phyloP scores from a whole-genome alignment of 2,113 vertebrate species.

The Abramis brama region DNA sequence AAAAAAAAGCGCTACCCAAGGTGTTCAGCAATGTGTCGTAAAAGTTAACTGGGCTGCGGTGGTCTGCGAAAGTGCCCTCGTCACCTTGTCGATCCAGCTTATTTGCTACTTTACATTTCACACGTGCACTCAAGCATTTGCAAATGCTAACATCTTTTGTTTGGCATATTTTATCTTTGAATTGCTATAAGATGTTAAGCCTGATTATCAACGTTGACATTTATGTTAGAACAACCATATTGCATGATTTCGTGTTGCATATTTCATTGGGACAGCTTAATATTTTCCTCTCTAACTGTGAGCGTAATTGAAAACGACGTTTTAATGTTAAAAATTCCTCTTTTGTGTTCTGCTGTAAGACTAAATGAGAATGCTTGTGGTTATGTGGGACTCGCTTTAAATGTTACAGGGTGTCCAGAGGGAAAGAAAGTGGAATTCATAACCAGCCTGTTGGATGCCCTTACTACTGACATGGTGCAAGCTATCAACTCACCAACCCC shows the following conservation, averaged over 20 bases:
- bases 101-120: slow-evolving; percentile 54
- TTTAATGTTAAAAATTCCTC: slow-evolving; percentile 25
- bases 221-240: not conserved
- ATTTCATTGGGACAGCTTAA: not conserved
- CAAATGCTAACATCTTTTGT: slow-evolving; percentile 13
- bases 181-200: not conserved
- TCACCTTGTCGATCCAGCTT: slow-evolving; percentile 61
- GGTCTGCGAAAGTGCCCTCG: slow-evolving; percentile 63
- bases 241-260: not conserved
- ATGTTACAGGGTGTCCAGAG: slow-evolving; percentile 90
- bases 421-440: slow-evolving; percentile 98
- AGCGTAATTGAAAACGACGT: not conserved
- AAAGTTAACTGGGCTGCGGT: slow-evolving; percentile 73
- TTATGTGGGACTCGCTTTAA: slow-evolving; percentile 8
- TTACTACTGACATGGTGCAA: slow-evolving; percentile 99
- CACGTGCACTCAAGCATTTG: not conserved
- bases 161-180: not conserved
- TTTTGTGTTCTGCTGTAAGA: not conserved
- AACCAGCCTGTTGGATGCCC: slow-evolving; percentile 94
- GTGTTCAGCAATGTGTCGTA: slow-evolving; percentile 73
- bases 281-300: not conserved
- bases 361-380: not conserved
- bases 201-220: not conserved
- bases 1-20: slow-evolving; percentile 66
- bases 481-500: slow-evolving; percentile 95